A percentile compares a stretch with the other conserved stretches of the same genome.
Conservation (phyloP, 2,888 invertebrate genomes). For the Drosophila picticornis region DNA sequence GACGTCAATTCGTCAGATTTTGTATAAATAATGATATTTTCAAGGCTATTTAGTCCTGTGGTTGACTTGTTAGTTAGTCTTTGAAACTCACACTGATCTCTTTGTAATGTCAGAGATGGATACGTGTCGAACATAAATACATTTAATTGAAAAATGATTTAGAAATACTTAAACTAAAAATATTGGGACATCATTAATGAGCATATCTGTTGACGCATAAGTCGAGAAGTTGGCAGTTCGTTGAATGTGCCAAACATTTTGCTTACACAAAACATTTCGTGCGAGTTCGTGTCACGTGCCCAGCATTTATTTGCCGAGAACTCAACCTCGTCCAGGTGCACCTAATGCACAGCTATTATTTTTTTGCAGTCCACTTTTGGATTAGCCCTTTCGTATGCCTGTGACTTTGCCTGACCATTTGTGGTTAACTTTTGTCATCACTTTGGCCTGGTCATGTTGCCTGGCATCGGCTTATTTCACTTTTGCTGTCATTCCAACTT, state of each 20-base stretch:
- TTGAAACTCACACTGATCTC: background rate
- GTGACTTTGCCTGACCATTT: background rate
- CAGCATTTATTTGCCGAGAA: background rate
- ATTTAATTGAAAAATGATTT: background rate
- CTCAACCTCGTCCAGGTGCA: background rate
- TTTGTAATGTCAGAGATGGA: background rate
- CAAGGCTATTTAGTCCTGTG: constrained; percentile 41
- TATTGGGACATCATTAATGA: background rate
- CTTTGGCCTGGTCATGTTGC: constrained; percentile 16
- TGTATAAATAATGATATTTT: constrained; percentile 31
- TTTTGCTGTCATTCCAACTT: constrained; percentile 26
- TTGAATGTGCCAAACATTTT: background rate
- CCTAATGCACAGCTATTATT: background rate
- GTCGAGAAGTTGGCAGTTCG: background rate
- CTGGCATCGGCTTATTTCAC: constrained; percentile 33
- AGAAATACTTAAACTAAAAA: background rate
- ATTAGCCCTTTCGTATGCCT: background rate
- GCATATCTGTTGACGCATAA: background rate
- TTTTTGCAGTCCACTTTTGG: background rate
- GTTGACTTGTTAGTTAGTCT: background rate
- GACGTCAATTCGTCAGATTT: background rate
- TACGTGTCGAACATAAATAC: background rate
- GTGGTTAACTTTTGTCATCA: constrained; percentile 19
- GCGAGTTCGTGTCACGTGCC: background rate
- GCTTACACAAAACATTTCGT: background rate